These are phyloP conservation scores for Corythornis madagascariensis DNA, from an alignment of 2,113 vertebrate species.

Conservation along the genomic window DNA sequence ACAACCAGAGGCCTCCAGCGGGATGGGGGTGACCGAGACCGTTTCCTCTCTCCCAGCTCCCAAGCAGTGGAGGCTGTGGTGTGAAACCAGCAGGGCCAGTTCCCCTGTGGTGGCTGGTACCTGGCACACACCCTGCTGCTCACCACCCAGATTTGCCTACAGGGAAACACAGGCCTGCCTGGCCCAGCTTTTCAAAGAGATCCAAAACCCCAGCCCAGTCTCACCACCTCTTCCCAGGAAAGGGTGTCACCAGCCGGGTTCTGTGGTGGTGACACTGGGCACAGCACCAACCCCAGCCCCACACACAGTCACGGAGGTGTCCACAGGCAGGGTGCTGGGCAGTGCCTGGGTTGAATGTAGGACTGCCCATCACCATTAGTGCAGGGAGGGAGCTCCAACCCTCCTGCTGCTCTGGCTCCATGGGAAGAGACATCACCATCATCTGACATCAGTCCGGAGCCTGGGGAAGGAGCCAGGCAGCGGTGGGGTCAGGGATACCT, in stretches of 20 bases:
- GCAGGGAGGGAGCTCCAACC: not conserved
- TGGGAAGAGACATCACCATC: not conserved
- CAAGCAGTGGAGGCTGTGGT: fast-evolving
- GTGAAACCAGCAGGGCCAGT: not conserved
- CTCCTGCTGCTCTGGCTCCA: not conserved
- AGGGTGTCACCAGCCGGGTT: fast-evolving
- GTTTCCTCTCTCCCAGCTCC: not conserved
- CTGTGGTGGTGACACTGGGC: fast-evolving
- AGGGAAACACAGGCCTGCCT: not conserved
- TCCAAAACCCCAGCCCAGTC: not conserved
- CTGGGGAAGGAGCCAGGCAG: fast-evolving
- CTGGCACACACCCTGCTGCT: not conserved
- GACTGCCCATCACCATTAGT: not conserved
- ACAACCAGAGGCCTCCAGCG: fast-evolving
- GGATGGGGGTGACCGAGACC: fast-evolving
- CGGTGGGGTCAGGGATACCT: not conserved
- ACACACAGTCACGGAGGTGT: fast-evolving
- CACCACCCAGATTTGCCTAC: not conserved
- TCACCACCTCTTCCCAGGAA: not conserved
- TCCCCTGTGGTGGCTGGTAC: fast-evolving
- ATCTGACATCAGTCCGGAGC: not conserved
- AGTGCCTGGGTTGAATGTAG: not conserved
- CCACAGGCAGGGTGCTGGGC: not conserved
- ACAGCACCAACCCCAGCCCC: fast-evolving
- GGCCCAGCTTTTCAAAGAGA: not conserved